Evolutionary conservation across 2,797 vertebrate genomes (phyloP).

Genomic region (Sebastes wilsoni): DNA sequence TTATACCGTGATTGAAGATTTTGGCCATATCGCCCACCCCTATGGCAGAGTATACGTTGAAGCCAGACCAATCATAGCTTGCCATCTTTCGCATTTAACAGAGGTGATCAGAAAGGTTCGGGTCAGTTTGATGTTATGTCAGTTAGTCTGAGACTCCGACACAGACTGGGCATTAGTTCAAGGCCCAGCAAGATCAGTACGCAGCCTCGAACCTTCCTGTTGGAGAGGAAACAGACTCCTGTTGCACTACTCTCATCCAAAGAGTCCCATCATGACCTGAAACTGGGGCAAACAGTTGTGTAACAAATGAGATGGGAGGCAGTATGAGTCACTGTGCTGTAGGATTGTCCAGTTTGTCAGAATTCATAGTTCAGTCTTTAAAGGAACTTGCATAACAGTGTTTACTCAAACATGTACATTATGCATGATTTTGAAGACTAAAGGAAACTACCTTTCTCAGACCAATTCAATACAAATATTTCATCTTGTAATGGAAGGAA

Average conservation of each 20-base stretch:
- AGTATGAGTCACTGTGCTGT: conserved; percentile 39
- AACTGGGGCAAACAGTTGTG: conserved; percentile 30
- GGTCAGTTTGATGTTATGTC: not conserved
- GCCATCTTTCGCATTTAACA: not conserved
- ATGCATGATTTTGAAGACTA: not conserved
- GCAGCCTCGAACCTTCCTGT: not conserved
- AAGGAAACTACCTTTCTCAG: not conserved
- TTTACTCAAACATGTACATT: not conserved
- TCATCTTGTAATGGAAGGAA: not conserved
- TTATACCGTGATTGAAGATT: no score
- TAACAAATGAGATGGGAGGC: conserved; percentile 35
- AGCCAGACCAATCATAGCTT: not conserved
- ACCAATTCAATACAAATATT: not conserved
- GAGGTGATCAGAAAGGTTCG: not conserved
- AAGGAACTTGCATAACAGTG: not conserved
- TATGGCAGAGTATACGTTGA: not conserved
- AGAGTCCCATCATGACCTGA: conserved; percentile 22
- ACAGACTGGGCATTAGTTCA: not conserved
- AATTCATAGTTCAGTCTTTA: conserved; percentile 19
- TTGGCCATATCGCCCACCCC: no score
- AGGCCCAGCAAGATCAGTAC: not conserved
- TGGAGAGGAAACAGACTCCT: not conserved
- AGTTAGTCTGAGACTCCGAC: not conserved
- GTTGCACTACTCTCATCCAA: not conserved
- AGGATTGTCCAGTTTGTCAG: conserved; percentile 32